Evolutionary conservation across 1,140 invertebrate species (phyloP).

Genomic region (Dermatophagoides farinae): DNA sequence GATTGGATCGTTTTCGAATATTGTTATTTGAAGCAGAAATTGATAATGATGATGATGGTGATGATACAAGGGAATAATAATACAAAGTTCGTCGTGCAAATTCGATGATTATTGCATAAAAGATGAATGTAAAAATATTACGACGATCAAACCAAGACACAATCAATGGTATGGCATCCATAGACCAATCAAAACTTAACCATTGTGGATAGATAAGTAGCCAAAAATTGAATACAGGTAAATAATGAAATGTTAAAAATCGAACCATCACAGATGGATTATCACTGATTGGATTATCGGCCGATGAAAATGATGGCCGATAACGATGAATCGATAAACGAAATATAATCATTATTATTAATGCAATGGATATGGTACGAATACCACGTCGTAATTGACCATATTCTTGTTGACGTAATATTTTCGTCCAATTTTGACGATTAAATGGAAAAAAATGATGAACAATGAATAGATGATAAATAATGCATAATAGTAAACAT

Average conservation of each 20-base stretch:
- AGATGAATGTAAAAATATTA: slow-evolving; percentile 44
- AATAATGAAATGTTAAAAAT: slow-evolving; percentile 59
- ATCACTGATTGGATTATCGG: slow-evolving; percentile 29
- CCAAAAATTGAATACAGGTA: slow-evolving; percentile 63
- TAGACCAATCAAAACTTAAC: slow-evolving; percentile 85
- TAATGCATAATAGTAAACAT: slow-evolving; percentile 60
- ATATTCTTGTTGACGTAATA: slow-evolving; percentile 29
- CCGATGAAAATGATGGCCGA: slow-evolving; percentile 24
- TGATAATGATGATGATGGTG: neutral
- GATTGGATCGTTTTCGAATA: neutral
- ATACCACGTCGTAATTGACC: slow-evolving; percentile 37
- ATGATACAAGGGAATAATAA: no score
- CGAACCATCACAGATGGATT: slow-evolving; percentile 21
- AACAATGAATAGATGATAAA: slow-evolving; percentile 44
- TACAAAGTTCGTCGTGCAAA: neutral
- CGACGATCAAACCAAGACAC: slow-evolving; percentile 45
- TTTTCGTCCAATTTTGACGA: neutral
- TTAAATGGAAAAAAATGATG: slow-evolving; percentile 19
- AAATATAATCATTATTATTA: slow-evolving; percentile 21
- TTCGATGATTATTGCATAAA: slow-evolving; percentile 34
- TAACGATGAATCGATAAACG: slow-evolving; percentile 23
- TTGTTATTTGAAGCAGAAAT: neutral
- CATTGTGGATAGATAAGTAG: slow-evolving; percentile 56
- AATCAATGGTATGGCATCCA: slow-evolving; percentile 70
- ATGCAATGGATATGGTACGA: slow-evolving; percentile 33